Base-by-base conservation (phyloP, 2,888 invertebrate genomes). In the Hydrotaea diabolus region DNA sequence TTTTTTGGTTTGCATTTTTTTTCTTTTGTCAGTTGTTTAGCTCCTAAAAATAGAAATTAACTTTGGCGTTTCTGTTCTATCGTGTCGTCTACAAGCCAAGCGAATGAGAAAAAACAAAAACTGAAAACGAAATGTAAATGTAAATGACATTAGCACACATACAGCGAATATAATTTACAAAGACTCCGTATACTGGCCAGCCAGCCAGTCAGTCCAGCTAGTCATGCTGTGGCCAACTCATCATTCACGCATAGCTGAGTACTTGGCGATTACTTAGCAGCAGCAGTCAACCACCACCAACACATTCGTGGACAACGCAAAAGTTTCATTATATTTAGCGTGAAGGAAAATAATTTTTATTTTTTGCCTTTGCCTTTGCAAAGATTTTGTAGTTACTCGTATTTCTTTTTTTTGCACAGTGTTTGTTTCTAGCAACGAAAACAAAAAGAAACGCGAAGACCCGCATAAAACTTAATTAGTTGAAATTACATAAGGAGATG, bases 401-500 rank as follows among this genome's bases (percentile, higher is more conserved):
- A n/a, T n/a, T n/a, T n/a, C n/a, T n/a, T n/a, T 2, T 77, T 31
- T 2, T 77, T 39, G 39, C 23, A 23, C 19, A 26, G 21, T 46
- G 2, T 66, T 19, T 46, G 17, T 66, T 66, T 69, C 7, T n/a
- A n/a, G 17, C 8, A 17, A 31, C 7, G 31, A 31, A 31, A 31
- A 31, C 11, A 3, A 53, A 69, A n/a, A 31, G 39, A 13, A 49
- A 49, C 4, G 49, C 1, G 2, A 7, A 4, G 13, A 43, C 31
- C 49, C 55, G n/a, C 11, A 73, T 59, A 19, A 64, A 77, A 82
- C 59, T 69, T 74, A 77, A 77, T 82, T 82, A 77, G 62, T 59
- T 73, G 21, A 77, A 77, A 82, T 82, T 77, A 74, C 66, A 66
- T 64, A 76, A 49, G 57, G 15, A 59, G 23, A 59, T 59, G 59